phyloP scores from a whole-genome alignment of 2,113 vertebrate species.

The Ictalurus furcatus region DNA sequence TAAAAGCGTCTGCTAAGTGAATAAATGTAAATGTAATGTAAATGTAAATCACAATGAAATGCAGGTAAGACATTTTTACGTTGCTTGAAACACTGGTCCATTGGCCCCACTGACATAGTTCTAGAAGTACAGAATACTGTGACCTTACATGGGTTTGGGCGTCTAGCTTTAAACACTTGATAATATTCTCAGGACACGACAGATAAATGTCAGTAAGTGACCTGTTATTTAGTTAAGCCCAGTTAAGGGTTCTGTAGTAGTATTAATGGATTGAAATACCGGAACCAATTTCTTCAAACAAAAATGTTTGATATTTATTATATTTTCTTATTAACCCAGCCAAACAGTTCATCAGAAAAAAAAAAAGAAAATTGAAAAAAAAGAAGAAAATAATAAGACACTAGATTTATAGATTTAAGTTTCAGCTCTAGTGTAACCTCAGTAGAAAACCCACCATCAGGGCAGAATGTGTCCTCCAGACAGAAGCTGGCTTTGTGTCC shows the following conservation, averaged over 20 bases:
- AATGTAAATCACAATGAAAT: background rate
- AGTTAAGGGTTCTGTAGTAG: background rate
- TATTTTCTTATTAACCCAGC: background rate
- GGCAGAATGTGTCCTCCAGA: slow-evolving; percentile 93
- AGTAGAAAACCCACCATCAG: slow-evolving; percentile 66
- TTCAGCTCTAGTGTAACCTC: background rate
- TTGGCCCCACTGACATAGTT: background rate
- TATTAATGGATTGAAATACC: background rate
- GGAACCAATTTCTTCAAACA: background rate
- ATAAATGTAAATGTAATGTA: too few species aligned
- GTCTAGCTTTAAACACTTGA: background rate
- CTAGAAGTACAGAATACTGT: background rate
- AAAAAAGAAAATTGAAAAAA: background rate
- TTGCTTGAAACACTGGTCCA: background rate
- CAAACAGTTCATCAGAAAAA: background rate
- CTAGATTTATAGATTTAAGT: background rate
- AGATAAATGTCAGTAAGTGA: background rate
- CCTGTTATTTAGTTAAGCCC: background rate
- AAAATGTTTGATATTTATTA: background rate
- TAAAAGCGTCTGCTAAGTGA: too few species aligned
- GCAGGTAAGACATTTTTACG: background rate
- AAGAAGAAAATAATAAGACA: background rate
- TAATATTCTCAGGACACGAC: background rate
- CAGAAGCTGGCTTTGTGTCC: slow-evolving; percentile 99
- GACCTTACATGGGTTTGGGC: background rate